Evolutionary conservation across 2,888 invertebrate genomes (phyloP), one percentile per base, ranked within the genome.

Genomic region (Neocrepidodera transversa): DNA sequence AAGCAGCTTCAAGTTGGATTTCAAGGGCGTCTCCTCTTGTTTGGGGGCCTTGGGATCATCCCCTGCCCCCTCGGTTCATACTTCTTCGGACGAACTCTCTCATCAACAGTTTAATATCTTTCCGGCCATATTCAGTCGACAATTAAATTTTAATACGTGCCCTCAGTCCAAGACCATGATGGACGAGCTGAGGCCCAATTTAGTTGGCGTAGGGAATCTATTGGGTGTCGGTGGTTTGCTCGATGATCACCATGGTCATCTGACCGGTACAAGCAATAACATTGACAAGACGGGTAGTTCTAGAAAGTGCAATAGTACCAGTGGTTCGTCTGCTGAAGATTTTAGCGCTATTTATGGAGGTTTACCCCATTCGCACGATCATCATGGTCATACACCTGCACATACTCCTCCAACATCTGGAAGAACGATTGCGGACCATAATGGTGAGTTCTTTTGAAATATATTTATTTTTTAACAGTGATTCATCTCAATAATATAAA

Each of bases 51-150:
- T 83, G 81, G 84, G 80, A 81, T 82, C 81, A 78, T 83, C 83
- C 81, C 80, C 81, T 82, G 82, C 82, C 84, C 82, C 81, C 77
- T 70, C 70, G 73, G 74, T 65, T 18, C 68, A 69, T 50, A 73
- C 78, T 45, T 73, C 78, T 13, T 58, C 76, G 82, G 73, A 86
- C 84, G 72, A 81, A 83, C 75, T 83, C 82, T 73, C 84, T 71
- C 88, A 87, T 66, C 91, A 92, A 78, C 92, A 92, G 82, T 93
- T 93, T 84, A 93, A 93, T 84, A 93, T 93, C 75, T 93, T 93
- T 81, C 93, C 93, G 73, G 93, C 93, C 62, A 93, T 93, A 78
- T 93, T 93, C 81, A 92, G 92, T 83, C 85, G 93, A 65, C 93
- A 93, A 81, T 84, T 93, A 71, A 93, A 93, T 80, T 93, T 93